Evolutionary conservation across 2,888 invertebrate genomes (phyloP).

Genomic region (Ptilodon capucinus): DNA sequence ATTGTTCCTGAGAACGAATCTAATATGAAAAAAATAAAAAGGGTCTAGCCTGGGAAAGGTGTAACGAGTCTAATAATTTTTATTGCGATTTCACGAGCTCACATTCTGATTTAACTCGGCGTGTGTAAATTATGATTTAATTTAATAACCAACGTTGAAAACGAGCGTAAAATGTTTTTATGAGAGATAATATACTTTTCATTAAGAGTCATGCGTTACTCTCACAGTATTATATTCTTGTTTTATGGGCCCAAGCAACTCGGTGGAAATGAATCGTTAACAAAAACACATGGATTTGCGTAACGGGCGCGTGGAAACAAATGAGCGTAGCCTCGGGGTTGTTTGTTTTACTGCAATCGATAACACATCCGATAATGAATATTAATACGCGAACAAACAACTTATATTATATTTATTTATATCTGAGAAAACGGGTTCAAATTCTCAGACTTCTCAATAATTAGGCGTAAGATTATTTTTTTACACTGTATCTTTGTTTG

Average conservation of each 20-base stretch:
- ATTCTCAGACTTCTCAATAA: no score
- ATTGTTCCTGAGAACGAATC: conserved; percentile 57
- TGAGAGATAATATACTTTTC: conserved; percentile 77
- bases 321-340: background rate
- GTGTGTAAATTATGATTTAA: conserved; percentile 79
- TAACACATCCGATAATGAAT: conserved; percentile 7
- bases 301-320: conserved; percentile 10
- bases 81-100: conserved; percentile 73
- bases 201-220: conserved; percentile 72
- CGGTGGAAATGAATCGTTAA: conserved; percentile 52
- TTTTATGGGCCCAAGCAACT: conserved; percentile 58
- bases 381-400: conserved; percentile 1
- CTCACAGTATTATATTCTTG: conserved; percentile 63
- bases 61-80: conserved; percentile 71
- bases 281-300: conserved; percentile 43
- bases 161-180: conserved; percentile 76
- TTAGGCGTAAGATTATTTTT: no score
- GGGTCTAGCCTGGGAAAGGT: conserved; percentile 51
- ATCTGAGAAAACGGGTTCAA: background rate
- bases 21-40: conserved; percentile 51
- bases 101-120: conserved; percentile 72
- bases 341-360: conserved; percentile 4
- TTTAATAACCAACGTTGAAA: conserved; percentile 75
- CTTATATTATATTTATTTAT: background rate
- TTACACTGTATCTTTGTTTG: no score